Evolutionary conservation across 2,113 vertebrate genomes (phyloP).

Genomic region (Scartelaos histophorus): DNA sequence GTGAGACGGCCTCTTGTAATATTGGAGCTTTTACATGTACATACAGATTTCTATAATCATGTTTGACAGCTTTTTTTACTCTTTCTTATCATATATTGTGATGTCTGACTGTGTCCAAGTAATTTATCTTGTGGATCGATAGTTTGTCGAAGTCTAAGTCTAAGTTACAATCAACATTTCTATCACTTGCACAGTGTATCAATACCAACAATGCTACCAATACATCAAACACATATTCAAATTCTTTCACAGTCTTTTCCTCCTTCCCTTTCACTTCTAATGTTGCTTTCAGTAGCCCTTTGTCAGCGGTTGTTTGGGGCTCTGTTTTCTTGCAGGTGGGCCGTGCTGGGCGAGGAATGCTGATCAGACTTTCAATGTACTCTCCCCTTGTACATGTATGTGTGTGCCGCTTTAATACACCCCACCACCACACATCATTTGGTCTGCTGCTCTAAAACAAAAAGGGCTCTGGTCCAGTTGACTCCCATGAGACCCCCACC

Average conservation of each 20-base stretch:
- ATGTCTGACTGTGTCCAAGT: not conserved
- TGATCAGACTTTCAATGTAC: slow-evolving; percentile 52
- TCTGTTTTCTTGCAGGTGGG: slow-evolving; percentile 24
- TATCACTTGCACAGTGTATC: not conserved
- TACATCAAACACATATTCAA: not conserved
- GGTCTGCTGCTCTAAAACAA: slow-evolving; percentile 71
- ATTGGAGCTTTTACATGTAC: too few relatives aligned
- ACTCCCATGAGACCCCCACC: slow-evolving; percentile 56
- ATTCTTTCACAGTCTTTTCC: not conserved
- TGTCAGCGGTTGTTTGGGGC: slow-evolving; percentile 32
- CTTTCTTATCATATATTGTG: not conserved
- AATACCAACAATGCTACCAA: not conserved
- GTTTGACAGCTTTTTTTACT: too few relatives aligned
- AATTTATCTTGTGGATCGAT: not conserved
- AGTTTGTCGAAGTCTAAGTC: too few relatives aligned
- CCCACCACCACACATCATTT: slow-evolving; percentile 49
- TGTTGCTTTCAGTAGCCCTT: slow-evolving; percentile 11
- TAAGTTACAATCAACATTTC: not conserved
- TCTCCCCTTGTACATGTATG: slow-evolving; percentile 13
- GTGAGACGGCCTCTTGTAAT: too few relatives aligned
- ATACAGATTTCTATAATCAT: too few relatives aligned
- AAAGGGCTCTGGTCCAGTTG: slow-evolving; percentile 56
- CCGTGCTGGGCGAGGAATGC: slow-evolving; percentile 33
- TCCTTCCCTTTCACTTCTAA: not conserved
- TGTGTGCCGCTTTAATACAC: slow-evolving; percentile 42